Percentiles rank a stretch among this genome's conserved stretches.
These are phyloP conservation scores for Herpailurus yagouaroundi DNA, from an alignment of 2,113 vertebrate genomes.

Conservation along the genomic window DNA sequence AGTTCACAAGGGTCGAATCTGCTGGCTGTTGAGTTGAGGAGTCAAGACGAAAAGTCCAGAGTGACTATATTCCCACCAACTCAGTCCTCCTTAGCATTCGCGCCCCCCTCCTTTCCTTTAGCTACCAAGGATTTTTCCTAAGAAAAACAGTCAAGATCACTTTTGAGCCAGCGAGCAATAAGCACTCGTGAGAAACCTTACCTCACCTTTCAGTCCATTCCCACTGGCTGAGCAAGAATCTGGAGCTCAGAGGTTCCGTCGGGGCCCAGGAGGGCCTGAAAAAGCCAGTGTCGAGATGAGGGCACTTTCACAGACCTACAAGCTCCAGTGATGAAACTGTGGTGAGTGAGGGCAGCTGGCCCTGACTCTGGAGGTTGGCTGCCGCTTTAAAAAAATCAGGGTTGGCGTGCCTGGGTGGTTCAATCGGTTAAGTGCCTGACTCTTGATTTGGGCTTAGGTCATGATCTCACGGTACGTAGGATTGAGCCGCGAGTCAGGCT, in stretches of 20 bases:
- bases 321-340: neutral
- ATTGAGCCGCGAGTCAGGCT: no score
- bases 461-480: no score
- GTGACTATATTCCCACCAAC: neutral
- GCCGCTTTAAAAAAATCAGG: neutral
- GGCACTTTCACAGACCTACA: accelerated
- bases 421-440: no score
- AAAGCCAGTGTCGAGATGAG: neutral
- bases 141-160: neutral
- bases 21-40: neutral
- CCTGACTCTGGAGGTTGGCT: neutral
- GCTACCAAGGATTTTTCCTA: neutral
- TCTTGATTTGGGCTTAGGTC: no score
- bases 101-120: neutral
- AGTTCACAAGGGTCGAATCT: neutral
- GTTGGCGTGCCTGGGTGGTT: no score
- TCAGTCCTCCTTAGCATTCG: neutral
- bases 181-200: neutral
- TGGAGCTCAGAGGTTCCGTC: neutral
- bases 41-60: neutral
- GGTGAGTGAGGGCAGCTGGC: neutral
- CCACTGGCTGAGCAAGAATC: neutral
- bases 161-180: neutral
- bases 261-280: neutral
- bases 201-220: neutral